Base-by-base conservation (phyloP, 2,113 vertebrate species). In the Xiphophorus maculatus region DNA sequence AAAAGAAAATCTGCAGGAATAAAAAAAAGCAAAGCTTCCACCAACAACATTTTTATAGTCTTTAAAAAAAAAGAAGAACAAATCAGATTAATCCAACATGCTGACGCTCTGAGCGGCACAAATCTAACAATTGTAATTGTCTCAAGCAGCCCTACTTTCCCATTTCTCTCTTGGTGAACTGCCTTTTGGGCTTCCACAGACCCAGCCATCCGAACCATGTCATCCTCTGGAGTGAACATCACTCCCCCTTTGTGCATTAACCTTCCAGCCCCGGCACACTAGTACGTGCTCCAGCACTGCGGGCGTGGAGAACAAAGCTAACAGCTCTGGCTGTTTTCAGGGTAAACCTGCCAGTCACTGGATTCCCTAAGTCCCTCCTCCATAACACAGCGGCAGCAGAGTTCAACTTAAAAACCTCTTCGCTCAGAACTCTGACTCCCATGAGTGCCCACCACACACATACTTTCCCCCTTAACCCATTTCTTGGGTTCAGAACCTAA, bases 281-380 rank as follows among this genome's bases (percentile, higher is more conserved):
- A 33, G 58, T 69, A 51, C 13, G 2, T 69, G 64, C 32, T 51
- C 64, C 65, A 63, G 32, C 35, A 42, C 35, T 69, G 29, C 48
- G 65, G 51, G 60, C 65, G 27, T 3, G 19, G 25, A 58, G 51
- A n/a, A 58, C 71, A 63, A 12, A 63, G 69, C 40, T 33, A 79
- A 82, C 73, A 76, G 79, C 66, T 67, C 44, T 33, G 76, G 54
- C 74, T 60, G 64, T 22, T 58, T 65, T 51, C n/a, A 69, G 30
- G 51, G 69, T 54, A 77, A 86, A 83, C 44, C 67, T 78, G 81
- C 71, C 84, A 86, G 71, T 86, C 77, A 78, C 5, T 11, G 12
- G 58, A 79, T 68, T 83, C 81, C 74, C 78, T 44, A 37, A 78
- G 81, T 81, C 71, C 68, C 42, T 54, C 60, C 64, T 66, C 74